Base-by-base conservation (phyloP, 2,888 invertebrate species). In the Acheta domesticus region DNA sequence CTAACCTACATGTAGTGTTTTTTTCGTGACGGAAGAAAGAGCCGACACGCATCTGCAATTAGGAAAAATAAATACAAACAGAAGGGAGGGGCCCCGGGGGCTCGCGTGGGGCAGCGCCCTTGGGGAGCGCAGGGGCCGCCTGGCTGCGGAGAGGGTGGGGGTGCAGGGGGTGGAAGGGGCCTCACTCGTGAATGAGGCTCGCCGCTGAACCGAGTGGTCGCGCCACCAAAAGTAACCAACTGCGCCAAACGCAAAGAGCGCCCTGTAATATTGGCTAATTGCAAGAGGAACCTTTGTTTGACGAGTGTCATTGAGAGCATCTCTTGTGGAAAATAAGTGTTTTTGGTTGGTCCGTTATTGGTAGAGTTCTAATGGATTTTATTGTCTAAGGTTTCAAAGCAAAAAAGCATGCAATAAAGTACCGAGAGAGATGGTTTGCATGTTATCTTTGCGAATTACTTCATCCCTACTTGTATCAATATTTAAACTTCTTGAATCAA, bases 1-100 rank as follows among this genome's bases (percentile, higher is more conserved):
- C 62, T 62, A 62, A 62, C 62, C 62, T n/a, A 62, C 62, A 62
- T 62, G 62, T n/a, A n/a, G n/a, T 62, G 62, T 62, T 62, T 62
- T n/a, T 62, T n/a, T 62, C 62, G 62, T 62, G 62, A 62, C 62
- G 16, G 62, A 62, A n/a, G 16, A 62, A 19, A 62, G 16, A 62
- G 16, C 16, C 62, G n/a, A 62, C 62, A 62, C 62, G 62, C 62
- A 62, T 62, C 14, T 62, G 62, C 62, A 62, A 62, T 62, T 62
- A 62, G 62, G 62, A 62, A 62, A 62, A 62, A 62, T 62, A 62
- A 62, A 62, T 62, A 62, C n/a, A n/a, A 62, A 62, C 62, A 62
- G 62, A 62, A 62, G 62, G 62, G 62, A 36, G 62, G n/a, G n/a
- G 14, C 62, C 62, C 62, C n/a, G n/a, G 62, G 62, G 62, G 14